phyloP scores from a whole-genome alignment of 2,113 vertebrate species.

The Thalassoma bifasciatum region DNA sequence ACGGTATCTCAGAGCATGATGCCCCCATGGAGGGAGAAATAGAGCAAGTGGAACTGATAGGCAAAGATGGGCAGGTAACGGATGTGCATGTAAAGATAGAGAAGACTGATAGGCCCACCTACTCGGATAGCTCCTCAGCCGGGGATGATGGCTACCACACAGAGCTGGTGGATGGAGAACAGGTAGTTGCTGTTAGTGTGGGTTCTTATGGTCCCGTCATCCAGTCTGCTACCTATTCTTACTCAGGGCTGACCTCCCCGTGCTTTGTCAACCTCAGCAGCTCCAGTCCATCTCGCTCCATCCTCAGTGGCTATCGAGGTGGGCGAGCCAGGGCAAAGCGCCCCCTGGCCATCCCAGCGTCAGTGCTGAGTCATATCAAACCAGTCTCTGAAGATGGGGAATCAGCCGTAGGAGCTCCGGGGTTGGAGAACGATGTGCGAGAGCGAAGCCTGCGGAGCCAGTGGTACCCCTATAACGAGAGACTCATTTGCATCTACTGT shows the following conservation, averaged over 20 bases:
- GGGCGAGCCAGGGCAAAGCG: constrained; percentile 91
- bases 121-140: constrained; percentile 95
- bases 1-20: constrained; percentile 94
- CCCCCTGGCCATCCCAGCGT: constrained; percentile 76
- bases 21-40: constrained; percentile 92
- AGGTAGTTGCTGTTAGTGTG: constrained; percentile 94
- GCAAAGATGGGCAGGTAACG: constrained; percentile 91
- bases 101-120: constrained; percentile 92
- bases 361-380: constrained; percentile 73
- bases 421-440: constrained; percentile 88
- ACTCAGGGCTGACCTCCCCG: constrained; percentile 86
- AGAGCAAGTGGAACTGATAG: constrained; percentile 91
- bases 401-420: constrained; percentile 74
- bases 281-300: constrained; percentile 93
- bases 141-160: constrained; percentile 98
- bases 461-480: constrained; percentile 96
- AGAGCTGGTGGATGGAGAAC: constrained; percentile 96
- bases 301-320: constrained; percentile 93
- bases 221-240: constrained; percentile 89
- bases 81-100: constrained; percentile 97
- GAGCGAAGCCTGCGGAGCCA: constrained; percentile 91
- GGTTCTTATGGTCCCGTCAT: constrained; percentile 93
- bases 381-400: constrained; percentile 73
- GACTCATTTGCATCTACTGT: constrained; percentile 98
- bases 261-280: constrained; percentile 89